A percentile compares a stretch with the other conserved stretches of the same genome.
Evolutionary conservation across 2,113 vertebrate genomes (phyloP).

Genomic region (Paramisgurnus dabryanus): DNA sequence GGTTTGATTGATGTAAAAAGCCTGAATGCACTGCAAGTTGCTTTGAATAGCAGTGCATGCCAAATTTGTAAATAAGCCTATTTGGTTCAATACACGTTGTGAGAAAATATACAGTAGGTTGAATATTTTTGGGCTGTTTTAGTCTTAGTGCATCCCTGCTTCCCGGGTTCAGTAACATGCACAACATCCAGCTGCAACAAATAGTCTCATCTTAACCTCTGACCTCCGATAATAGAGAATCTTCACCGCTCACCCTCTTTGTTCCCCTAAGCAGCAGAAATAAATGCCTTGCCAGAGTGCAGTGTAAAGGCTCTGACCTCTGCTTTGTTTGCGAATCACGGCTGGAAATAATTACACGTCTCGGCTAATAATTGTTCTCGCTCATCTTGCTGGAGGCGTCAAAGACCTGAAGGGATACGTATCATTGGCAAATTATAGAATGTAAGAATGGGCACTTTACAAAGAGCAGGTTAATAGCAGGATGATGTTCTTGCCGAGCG

Average conservation of each 20-base stretch:
- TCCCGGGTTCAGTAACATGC: constrained; percentile 2
- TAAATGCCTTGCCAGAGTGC: neutral
- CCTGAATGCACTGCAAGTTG: too few relatives aligned
- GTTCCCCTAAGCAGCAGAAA: constrained; percentile 22
- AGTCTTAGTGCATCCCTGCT: neutral
- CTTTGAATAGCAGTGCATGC: too few relatives aligned
- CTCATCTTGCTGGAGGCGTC: constrained; percentile 11
- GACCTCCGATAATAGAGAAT: neutral
- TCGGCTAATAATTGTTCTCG: constrained; percentile 34
- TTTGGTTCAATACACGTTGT: too few relatives aligned
- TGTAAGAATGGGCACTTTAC: constrained; percentile 19
- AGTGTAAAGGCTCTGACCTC: constrained; percentile 17
- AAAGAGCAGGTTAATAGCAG: constrained; percentile 11
- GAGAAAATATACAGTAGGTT: too few relatives aligned
- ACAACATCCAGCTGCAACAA: constrained; percentile 12
- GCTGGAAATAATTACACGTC: constrained; percentile 43
- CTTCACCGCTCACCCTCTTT: constrained; percentile 12
- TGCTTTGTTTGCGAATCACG: constrained; percentile 27
- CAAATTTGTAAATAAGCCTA: too few relatives aligned
- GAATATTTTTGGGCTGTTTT: too few relatives aligned
- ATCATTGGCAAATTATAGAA: constrained; percentile 28
- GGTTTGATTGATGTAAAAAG: too few relatives aligned
- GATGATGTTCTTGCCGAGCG: neutral
- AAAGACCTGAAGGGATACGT: constrained; percentile 18
- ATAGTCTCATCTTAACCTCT: constrained; percentile 16